Base-by-base conservation (phyloP, 1,140 invertebrate species). In the Cherax quadricarinatus region DNA sequence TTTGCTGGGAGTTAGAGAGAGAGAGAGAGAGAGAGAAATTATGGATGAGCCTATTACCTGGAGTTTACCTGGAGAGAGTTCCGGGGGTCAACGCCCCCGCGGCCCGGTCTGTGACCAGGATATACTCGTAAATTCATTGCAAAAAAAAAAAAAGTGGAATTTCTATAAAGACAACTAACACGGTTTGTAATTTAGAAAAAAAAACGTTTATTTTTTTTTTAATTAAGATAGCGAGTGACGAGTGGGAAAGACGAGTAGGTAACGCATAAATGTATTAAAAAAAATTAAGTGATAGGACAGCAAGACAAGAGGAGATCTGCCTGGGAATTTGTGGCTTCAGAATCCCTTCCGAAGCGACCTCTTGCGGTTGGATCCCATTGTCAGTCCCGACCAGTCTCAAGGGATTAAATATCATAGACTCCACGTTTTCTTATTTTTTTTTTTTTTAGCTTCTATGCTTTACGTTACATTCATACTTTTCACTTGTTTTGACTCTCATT, bases 261-360 rank as follows among this genome's bases (percentile, higher is more conserved):
- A 60, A 12, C 57, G 16, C 9, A 16, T 60, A 78, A 1, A n/a
- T 10, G n/a, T 41, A 78, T 10, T 78, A 9, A 53, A 82, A 18
- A 82, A 82, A 82, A 41, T 9, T 24, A 49, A 53, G 14, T 3
- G 21, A 24, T 82, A 51, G 14, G 21, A 53, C 18, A 53, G 80
- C 48, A 53, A 53, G 18, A 49, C 16, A 16, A 30, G 16, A 53
- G 30, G 57, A 82, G 21, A 49, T 82, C 80, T 30, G 48, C 80
- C 21, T 82, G 80, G 80, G 80, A 82, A 82, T 82, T 82, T 53
- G 51, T 51, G 80, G 80, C 6, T 53, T 53, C 80, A 24, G 48
- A 82, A 53, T 57, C 80, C 80, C 21, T 82, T 82, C 80, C 80
- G 48, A 30, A 10, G 80, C 51, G 49, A 51, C 30, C 49, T 80